These are phyloP conservation scores for Drosophila glabriapex DNA, from an alignment of 2,888 invertebrate genomes.

Conservation along the genomic window DNA sequence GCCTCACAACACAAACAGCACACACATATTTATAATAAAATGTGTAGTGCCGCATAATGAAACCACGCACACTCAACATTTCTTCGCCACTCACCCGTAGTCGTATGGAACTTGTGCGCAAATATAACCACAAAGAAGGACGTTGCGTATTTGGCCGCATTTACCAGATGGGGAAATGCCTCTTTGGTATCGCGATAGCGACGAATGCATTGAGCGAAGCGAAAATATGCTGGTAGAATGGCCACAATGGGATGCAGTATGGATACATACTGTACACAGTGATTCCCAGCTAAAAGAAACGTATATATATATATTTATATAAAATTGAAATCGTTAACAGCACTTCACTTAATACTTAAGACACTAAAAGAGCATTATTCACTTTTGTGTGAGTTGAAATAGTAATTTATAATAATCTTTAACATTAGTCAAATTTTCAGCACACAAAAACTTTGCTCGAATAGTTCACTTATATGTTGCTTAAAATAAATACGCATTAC, in stretches of 20 bases:
- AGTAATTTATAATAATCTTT: no score
- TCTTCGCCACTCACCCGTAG: slow-evolving; percentile 76
- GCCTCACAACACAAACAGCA: slow-evolving; percentile 54
- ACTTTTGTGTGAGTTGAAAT: background rate
- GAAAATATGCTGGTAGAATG: slow-evolving; percentile 93
- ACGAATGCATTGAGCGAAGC: slow-evolving; percentile 93
- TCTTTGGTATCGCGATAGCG: slow-evolving; percentile 93
- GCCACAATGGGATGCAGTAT: slow-evolving; percentile 89
- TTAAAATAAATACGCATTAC: background rate
- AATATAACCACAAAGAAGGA: slow-evolving; percentile 94
- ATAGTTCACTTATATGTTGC: background rate
- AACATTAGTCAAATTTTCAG: background rate
- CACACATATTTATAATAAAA: slow-evolving; percentile 22
- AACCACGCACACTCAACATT: background rate
- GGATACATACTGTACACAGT: slow-evolving; percentile 86
- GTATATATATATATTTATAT: background rate
- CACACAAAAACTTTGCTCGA: background rate
- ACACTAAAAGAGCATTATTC: background rate
- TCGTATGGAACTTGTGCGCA: slow-evolving; percentile 86
- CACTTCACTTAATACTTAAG: background rate
- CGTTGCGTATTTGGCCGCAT: slow-evolving; percentile 95
- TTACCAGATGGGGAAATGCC: slow-evolving; percentile 92
- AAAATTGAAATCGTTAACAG: background rate
- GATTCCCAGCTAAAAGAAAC: slow-evolving; percentile 84
- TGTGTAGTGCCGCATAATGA: background rate